Percentiles rank a stretch among this genome's conserved stretches.
Evolutionary conservation across 2,888 invertebrate species (phyloP).

Genomic region (Apoda limacodes): DNA sequence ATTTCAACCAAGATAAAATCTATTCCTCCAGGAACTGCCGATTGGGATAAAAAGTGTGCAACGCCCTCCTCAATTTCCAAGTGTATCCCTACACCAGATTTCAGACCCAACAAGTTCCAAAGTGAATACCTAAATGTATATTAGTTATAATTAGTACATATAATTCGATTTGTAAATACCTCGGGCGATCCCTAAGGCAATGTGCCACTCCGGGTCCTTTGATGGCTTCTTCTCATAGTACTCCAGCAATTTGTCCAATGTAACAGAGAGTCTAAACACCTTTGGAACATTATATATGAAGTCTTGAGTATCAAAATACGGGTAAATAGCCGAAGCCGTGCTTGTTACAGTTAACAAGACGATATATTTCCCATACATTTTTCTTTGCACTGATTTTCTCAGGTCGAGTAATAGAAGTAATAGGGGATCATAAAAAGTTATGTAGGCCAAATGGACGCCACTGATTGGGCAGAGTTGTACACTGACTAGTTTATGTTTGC

Average conservation of each 20-base stretch:
- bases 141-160: too few species aligned
- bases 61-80: too few species aligned
- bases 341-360: constrained; percentile 29
- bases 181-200: constrained; percentile 50
- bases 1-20: too few species aligned
- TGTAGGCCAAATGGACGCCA: constrained; percentile 31
- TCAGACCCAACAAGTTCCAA: too few species aligned
- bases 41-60: too few species aligned
- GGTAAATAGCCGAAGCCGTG: constrained; percentile 39
- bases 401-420: too few species aligned
- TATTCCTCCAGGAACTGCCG: too few species aligned
- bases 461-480: constrained; percentile 45
- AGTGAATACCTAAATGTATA: too few species aligned
- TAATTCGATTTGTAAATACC: constrained; percentile 28
- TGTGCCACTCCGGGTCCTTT: constrained; percentile 60
- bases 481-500: too few species aligned
- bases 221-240: constrained; percentile 59
- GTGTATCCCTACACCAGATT: too few species aligned
- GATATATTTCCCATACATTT: constrained; percentile 43
- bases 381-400: too few species aligned
- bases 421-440: too few species aligned
- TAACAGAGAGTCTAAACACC: constrained; percentile 53
- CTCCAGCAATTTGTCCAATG: constrained; percentile 49
- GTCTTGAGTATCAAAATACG: constrained; percentile 61
- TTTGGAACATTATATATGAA: constrained; percentile 64